Evolutionary conservation across 2,888 invertebrate species (phyloP).

Genomic region (Drosophila anomelani): DNA sequence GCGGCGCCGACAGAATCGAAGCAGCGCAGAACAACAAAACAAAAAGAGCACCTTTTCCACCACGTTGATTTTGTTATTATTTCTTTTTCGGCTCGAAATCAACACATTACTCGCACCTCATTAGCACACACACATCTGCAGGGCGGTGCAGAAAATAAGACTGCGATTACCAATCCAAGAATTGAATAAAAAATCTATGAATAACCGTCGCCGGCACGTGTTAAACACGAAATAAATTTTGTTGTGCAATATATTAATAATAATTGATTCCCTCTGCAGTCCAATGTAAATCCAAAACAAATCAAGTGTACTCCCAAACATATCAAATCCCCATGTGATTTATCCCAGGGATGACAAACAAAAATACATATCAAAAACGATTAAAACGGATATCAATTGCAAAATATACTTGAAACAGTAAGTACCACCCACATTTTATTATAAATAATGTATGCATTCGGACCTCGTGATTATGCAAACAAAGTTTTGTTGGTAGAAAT

Average conservation of each 20-base stretch:
- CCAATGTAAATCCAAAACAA: conserved; percentile 25
- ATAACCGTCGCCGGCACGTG: conserved; percentile 26
- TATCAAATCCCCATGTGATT: conserved; percentile 21
- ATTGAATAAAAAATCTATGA: conserved; percentile 1
- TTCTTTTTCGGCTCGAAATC: conserved; percentile 29
- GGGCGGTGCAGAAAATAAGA: conserved; percentile 14
- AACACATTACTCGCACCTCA: conserved; percentile 26
- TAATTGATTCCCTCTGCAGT: conserved; percentile 27
- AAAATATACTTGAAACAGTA: conserved; percentile 30
- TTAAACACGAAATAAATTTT: neutral
- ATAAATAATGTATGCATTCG: neutral
- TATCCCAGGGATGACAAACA: conserved; percentile 9
- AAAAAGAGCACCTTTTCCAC: conserved; percentile 35
- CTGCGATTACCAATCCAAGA: conserved; percentile 35
- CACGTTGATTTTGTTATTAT: conserved; percentile 41
- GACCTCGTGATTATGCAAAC: conserved; percentile 21
- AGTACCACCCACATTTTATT: conserved; percentile 5
- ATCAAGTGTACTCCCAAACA: conserved; percentile 35
- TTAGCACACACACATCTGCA: conserved; percentile 23
- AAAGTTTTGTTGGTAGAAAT: neutral
- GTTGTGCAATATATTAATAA: conserved; percentile 20
- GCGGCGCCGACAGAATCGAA: conserved; percentile 26
- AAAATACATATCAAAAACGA: conserved; percentile 12
- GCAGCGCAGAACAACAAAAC: conserved; percentile 31
- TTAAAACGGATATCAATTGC: conserved; percentile 19